Percentiles rank a stretch among this genome's conserved stretches.
These are phyloP conservation scores for Lampropteryx suffumata DNA, from an alignment of 2,888 invertebrate genomes.

Conservation along the genomic window DNA sequence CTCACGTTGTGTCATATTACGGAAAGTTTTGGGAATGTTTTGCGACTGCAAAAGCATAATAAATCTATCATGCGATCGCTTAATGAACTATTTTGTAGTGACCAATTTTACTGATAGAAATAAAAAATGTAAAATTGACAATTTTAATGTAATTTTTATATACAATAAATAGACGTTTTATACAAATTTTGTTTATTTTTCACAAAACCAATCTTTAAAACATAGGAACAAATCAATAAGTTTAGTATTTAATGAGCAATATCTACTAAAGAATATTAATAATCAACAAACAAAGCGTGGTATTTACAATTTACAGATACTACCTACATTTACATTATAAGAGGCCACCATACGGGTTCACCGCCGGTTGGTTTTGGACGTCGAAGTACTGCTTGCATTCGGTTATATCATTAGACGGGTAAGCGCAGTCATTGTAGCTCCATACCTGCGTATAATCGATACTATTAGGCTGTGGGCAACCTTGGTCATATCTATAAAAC, in stretches of 20 bases:
- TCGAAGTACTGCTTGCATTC: constrained; percentile 70
- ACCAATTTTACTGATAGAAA: constrained; percentile 80
- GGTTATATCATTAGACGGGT: constrained; percentile 52
- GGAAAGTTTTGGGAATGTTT: constrained; percentile 58
- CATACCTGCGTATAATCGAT: constrained; percentile 63
- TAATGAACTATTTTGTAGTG: constrained; percentile 81
- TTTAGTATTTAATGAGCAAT: constrained; percentile 35
- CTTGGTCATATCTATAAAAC: constrained; percentile 66
- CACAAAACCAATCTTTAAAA: constrained; percentile 48
- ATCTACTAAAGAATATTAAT: constrained; percentile 38
- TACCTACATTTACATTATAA: constrained; percentile 65
- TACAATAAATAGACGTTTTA: constrained; percentile 83
- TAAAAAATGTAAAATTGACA: constrained; percentile 79
- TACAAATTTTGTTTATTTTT: constrained; percentile 69
- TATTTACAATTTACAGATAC: constrained; percentile 45
- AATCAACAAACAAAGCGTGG: constrained; percentile 38
- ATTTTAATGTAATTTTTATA: constrained; percentile 83
- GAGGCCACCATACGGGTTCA: constrained; percentile 63
- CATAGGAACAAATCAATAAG: constrained; percentile 53
- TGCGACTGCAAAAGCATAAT: constrained; percentile 68
- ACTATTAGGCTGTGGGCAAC: constrained; percentile 56
- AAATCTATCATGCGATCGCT: constrained; percentile 74
- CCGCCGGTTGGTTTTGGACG: constrained; percentile 58
- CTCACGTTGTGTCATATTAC: constrained; percentile 38
- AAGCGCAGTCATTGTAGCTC: constrained; percentile 70